A percentile compares a stretch with the other conserved stretches of the same genome.
phyloP scores from a whole-genome alignment of 2,888 invertebrate genomes.

The Lycophotia porphyrea region DNA sequence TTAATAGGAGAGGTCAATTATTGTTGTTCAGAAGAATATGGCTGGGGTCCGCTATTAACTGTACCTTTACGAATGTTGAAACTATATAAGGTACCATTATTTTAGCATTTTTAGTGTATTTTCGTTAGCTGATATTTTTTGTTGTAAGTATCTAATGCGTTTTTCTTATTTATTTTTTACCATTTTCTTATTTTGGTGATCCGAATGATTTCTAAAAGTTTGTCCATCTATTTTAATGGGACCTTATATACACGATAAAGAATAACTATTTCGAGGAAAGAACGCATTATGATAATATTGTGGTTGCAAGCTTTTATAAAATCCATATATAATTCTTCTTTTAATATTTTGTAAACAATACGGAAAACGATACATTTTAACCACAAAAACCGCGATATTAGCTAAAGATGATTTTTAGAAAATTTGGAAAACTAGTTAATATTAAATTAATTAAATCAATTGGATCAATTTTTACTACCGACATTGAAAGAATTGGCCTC shows the following conservation, averaged over 20 bases:
- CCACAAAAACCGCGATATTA: neutral
- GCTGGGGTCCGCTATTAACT: too few species aligned
- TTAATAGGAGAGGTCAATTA: neutral
- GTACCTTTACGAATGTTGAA: neutral
- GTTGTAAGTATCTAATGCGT: too few species aligned
- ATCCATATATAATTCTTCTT: too few species aligned
- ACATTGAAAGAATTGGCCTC: slow-evolving; percentile 52
- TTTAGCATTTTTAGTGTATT: too few species aligned
- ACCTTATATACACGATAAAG: neutral
- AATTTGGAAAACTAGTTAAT: slow-evolving; percentile 17
- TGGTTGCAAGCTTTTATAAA: neutral
- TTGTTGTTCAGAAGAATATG: neutral
- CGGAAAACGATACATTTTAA: neutral
- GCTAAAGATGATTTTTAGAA: neutral
- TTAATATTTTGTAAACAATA: neutral
- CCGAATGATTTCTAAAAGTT: too few species aligned
- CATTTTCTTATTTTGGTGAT: too few species aligned
- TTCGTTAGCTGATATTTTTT: too few species aligned
- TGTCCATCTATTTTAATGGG: too few species aligned
- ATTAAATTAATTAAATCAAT: too few species aligned
- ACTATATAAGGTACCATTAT: too few species aligned
- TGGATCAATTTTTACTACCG: slow-evolving; percentile 26
- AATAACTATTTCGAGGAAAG: neutral
- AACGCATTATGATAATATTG: neutral
- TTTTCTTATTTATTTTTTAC: too few species aligned